A percentile compares a stretch with the other conserved stretches of the same genome.
Conservation (phyloP, 2,888 invertebrate species). For the Tortricodes alternella region DNA sequence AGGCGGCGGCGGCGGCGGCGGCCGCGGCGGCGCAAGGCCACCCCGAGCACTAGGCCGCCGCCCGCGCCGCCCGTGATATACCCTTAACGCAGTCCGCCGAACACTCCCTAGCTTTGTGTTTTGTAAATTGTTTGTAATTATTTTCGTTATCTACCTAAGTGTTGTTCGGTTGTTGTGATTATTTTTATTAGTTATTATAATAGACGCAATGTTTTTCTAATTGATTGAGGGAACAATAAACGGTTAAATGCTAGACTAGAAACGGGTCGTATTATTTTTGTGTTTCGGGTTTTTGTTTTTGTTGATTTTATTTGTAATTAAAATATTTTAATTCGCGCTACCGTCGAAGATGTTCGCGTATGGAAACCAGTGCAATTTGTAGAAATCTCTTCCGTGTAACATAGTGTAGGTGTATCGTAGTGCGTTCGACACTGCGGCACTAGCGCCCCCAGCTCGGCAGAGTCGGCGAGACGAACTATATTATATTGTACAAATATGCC, state of each 20-base stretch:
- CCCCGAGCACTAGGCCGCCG: slow-evolving; percentile 69
- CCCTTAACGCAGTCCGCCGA: slow-evolving; percentile 65
- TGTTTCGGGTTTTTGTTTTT: slow-evolving; percentile 77
- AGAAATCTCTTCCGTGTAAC: slow-evolving; percentile 81
- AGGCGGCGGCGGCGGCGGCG: slow-evolving; percentile 89
- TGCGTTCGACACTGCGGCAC: slow-evolving; percentile 68
- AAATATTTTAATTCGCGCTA: slow-evolving; percentile 76
- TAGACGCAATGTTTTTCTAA: slow-evolving; percentile 71
- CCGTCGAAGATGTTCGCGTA: slow-evolving; percentile 78
- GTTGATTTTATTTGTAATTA: slow-evolving; percentile 75
- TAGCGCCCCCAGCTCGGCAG: slow-evolving; percentile 56
- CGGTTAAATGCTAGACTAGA: slow-evolving; percentile 79
- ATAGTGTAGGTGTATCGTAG: slow-evolving; percentile 79
- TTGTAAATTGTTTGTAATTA: slow-evolving; percentile 81
- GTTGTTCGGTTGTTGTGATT: slow-evolving; percentile 84
- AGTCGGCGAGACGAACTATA: slow-evolving; percentile 70
- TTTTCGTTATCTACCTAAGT: slow-evolving; percentile 79
- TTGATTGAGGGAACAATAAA: slow-evolving; percentile 74
- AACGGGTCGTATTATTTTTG: slow-evolving; percentile 83
- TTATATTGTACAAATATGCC: slow-evolving; percentile 83
- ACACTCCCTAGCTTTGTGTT: slow-evolving; percentile 75
- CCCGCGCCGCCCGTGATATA: slow-evolving; percentile 53
- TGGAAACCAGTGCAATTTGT: slow-evolving; percentile 83
- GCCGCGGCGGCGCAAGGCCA: slow-evolving; percentile 89
- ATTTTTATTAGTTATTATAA: slow-evolving; percentile 69